A percentile compares a stretch with the other conserved stretches of the same genome.
These are phyloP conservation scores for Dasyornis broadbenti DNA, from an alignment of 2,113 vertebrate species.

Conservation along the genomic window DNA sequence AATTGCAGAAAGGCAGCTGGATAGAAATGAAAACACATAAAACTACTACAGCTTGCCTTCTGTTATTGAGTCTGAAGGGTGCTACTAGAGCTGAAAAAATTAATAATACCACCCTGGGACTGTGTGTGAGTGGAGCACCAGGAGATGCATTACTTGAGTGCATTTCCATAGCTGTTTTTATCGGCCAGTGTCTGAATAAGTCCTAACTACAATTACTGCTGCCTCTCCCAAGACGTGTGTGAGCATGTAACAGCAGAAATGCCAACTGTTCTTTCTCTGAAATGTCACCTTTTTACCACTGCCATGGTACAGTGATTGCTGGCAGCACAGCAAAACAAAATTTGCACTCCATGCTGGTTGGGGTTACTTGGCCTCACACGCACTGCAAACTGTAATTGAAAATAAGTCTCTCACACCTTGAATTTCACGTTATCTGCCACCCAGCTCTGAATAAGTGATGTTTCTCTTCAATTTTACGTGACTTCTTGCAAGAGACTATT, in stretches of 20 bases:
- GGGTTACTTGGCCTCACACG: not conserved
- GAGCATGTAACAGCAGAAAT: not conserved
- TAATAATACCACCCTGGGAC: not conserved
- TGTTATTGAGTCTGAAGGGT: not conserved
- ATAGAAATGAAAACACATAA: not conserved
- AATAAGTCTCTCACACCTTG: not conserved
- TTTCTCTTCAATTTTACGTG: not conserved
- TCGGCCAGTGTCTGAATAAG: accelerated
- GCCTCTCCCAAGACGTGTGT: not conserved
- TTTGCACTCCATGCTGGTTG: not conserved
- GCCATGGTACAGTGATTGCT: not conserved
- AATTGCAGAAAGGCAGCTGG: constrained; percentile 11
- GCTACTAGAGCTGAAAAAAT: not conserved
- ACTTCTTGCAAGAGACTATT: not conserved
- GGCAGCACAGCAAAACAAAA: not conserved
- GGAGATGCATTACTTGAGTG: not conserved
- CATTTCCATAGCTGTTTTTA: not conserved
- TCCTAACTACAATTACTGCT: not conserved
- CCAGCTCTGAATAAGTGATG: not conserved
- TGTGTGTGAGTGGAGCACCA: not conserved
- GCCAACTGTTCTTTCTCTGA: not conserved
- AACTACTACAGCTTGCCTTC: not conserved
- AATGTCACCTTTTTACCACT: not conserved
- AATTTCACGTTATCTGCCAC: not conserved
- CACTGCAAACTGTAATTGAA: not conserved